Conservation (phyloP, 2,888 invertebrate species). For the Venusia cambrica region DNA sequence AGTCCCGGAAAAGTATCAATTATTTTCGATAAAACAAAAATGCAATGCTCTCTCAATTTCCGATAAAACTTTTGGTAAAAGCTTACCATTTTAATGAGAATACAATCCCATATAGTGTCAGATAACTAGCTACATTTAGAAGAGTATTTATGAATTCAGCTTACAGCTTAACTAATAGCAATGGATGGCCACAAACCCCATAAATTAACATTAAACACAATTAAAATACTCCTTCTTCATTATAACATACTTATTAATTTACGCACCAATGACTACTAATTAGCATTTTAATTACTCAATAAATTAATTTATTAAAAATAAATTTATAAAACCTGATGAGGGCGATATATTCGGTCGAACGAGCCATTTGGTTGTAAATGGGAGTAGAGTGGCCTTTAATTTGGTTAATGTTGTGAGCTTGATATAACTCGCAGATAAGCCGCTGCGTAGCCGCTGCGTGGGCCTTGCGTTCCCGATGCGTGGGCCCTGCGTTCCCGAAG, state of each 20-base stretch:
- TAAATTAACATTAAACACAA: slow-evolving; percentile 25
- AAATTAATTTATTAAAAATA: slow-evolving; percentile 76
- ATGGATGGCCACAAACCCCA: slow-evolving; percentile 9
- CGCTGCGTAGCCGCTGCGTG: slow-evolving; percentile 26
- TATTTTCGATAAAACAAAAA: no score
- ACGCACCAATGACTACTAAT: slow-evolving; percentile 59
- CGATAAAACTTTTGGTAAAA: no score
- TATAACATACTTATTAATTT: slow-evolving; percentile 29
- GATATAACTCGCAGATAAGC: slow-evolving; percentile 61
- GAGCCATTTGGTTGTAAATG: slow-evolving; percentile 44
- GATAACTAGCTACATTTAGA: no score
- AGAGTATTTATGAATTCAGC: slow-evolving; percentile 14
- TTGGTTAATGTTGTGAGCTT: slow-evolving; percentile 63
- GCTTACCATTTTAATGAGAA: no score
- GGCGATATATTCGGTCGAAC: slow-evolving; percentile 46
- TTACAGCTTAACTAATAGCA: slow-evolving; percentile 15
- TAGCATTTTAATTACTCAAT: slow-evolving; percentile 64
- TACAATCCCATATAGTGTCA: no score
- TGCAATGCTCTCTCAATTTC: no score
- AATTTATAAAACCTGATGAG: slow-evolving; percentile 51
- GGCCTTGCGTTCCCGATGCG: no score
- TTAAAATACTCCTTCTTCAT: slow-evolving; percentile 25
- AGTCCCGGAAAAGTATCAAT: no score
- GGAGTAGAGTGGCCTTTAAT: slow-evolving; percentile 53
- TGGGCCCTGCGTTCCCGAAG: no score